These are phyloP conservation scores for Chrysolina oricalcia DNA, from an alignment of 2,888 invertebrate species.

Conservation along the genomic window DNA sequence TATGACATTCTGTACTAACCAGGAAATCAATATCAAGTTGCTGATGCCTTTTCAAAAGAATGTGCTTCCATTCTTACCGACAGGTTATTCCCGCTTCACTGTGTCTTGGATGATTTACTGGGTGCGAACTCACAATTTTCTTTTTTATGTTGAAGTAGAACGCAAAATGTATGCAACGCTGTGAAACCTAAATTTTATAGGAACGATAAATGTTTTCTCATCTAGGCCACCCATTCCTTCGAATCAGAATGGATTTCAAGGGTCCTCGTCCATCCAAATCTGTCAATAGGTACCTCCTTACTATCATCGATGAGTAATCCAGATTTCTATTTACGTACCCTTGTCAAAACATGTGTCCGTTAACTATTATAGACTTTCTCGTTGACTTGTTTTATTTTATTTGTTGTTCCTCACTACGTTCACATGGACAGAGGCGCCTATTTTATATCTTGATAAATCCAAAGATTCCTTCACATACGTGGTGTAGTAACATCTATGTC, in stretches of 20 bases:
- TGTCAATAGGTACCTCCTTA: conserved; percentile 47
- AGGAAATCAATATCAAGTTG: no score
- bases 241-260: conserved; percentile 42
- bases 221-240: background rate
- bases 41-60: no score
- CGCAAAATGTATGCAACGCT: background rate
- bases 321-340: conserved; percentile 49
- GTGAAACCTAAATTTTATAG: conserved; percentile 17
- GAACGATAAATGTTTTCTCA: background rate
- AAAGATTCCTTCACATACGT: conserved; percentile 36
- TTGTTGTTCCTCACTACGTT: conserved; percentile 49
- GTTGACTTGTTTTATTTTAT: conserved; percentile 29
- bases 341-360: conserved; percentile 42
- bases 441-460: conserved; percentile 44
- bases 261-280: conserved; percentile 36
- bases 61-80: no score
- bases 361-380: conserved; percentile 44
- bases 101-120: no score
- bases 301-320: conserved; percentile 45
- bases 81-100: no score
- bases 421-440: conserved; percentile 49
- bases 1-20: no score
- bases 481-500: no score
- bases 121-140: no score
- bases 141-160: no score